These are phyloP conservation scores for Pangasianodon gigas DNA, from an alignment of 2,113 vertebrate species.

Conservation along the genomic window DNA sequence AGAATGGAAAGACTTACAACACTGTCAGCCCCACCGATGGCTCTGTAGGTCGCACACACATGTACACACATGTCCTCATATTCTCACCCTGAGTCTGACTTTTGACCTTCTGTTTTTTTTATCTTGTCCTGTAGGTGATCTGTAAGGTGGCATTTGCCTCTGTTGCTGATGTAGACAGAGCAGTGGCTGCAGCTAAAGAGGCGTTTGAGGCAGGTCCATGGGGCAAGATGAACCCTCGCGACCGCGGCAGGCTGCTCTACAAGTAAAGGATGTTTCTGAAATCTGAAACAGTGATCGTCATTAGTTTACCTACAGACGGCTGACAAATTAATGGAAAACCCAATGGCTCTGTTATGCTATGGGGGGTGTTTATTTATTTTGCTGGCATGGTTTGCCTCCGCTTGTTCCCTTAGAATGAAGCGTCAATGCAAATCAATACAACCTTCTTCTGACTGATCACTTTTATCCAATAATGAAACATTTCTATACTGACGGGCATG, in stretches of 20 bases:
- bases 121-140: slow-evolving; percentile 66
- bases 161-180: slow-evolving; percentile 76
- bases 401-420: background rate
- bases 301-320: background rate
- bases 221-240: slow-evolving; percentile 82
- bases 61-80: background rate
- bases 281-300: background rate
- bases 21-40: slow-evolving; percentile 77
- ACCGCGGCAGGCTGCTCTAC: slow-evolving; percentile 77
- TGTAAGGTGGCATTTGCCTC: slow-evolving; percentile 77
- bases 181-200: slow-evolving; percentile 76
- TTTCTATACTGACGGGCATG: background rate
- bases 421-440: background rate
- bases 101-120: background rate
- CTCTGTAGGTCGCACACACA: slow-evolving; percentile 49
- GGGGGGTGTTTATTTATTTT: background rate
- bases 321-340: background rate
- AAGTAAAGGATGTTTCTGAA: slow-evolving; percentile 61
- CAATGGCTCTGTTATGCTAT: background rate
- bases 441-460: background rate
- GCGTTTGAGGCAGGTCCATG: slow-evolving; percentile 80
- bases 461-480: background rate
- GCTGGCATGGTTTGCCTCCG: background rate
- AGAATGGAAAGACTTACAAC: slow-evolving; percentile 76
- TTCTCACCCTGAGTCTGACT: background rate